Evolutionary conservation across 2,797 vertebrate genomes (phyloP).

Genomic region (Acanthurus leucopareius): DNA sequence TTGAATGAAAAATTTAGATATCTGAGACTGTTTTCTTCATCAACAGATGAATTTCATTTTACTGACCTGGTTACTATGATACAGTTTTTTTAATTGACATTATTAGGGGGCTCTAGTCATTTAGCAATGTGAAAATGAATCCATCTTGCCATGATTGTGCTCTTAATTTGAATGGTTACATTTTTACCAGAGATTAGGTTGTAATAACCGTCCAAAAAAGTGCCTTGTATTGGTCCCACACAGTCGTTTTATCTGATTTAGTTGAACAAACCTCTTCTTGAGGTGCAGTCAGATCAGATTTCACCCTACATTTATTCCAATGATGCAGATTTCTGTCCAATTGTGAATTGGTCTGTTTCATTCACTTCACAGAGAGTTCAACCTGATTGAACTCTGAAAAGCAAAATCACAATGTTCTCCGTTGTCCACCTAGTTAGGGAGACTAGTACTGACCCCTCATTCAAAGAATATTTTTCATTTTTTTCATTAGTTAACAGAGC

Average conservation of each 20-base stretch:
- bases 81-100: neutral
- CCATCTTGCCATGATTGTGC: constrained; percentile 1
- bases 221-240: neutral
- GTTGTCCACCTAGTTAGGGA: neutral
- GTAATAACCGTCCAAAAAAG: neutral
- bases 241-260: neutral
- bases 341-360: too few species aligned
- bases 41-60: neutral
- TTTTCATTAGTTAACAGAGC: neutral
- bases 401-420: neutral
- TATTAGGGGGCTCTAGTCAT: neutral
- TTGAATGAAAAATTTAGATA: neutral
- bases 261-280: neutral
- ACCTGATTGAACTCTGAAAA: neutral
- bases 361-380: neutral
- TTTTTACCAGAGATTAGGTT: neutral
- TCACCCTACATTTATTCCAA: neutral
- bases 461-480: neutral
- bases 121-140: neutral
- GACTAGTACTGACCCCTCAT: neutral
- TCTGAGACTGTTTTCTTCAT: neutral
- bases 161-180: neutral
- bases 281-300: neutral
- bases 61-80: neutral
- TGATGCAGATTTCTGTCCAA: neutral